Conservation (phyloP, 2,797 vertebrate species). For the Pelodytes ibericus region DNA sequence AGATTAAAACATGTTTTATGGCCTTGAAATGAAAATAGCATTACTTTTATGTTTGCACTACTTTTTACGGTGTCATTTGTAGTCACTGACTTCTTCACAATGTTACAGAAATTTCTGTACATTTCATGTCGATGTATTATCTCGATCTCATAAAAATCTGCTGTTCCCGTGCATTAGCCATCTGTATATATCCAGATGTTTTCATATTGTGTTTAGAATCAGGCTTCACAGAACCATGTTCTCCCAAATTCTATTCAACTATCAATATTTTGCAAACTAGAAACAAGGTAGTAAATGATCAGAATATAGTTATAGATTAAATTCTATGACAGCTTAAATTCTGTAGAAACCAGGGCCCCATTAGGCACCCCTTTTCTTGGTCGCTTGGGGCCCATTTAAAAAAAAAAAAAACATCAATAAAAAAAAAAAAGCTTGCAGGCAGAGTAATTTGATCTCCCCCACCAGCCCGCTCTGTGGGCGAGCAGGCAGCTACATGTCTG, state of each 20-base stretch:
- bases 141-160: background rate
- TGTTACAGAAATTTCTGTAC: background rate
- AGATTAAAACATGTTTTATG: background rate
- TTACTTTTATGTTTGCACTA: background rate
- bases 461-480: too few species aligned
- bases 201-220: slow-evolving; percentile 2
- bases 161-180: slow-evolving; percentile 7
- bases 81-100: background rate
- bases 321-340: too few species aligned
- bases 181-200: slow-evolving; percentile 11
- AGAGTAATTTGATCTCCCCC: too few species aligned
- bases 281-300: too few species aligned
- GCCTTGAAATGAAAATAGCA: background rate
- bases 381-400: too few species aligned
- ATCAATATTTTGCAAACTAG: background rate
- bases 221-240: background rate
- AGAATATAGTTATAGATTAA: too few species aligned
- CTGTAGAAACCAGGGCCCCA: too few species aligned
- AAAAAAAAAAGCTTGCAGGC: too few species aligned
- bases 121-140: slow-evolving; percentile 6
- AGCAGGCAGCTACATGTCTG: too few species aligned
- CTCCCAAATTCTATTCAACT: background rate
- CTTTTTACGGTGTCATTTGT: background rate
- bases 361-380: too few species aligned
- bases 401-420: too few species aligned